These are phyloP conservation scores for Salminus brasiliensis DNA, from an alignment of 2,113 vertebrate species.

Conservation along the genomic window DNA sequence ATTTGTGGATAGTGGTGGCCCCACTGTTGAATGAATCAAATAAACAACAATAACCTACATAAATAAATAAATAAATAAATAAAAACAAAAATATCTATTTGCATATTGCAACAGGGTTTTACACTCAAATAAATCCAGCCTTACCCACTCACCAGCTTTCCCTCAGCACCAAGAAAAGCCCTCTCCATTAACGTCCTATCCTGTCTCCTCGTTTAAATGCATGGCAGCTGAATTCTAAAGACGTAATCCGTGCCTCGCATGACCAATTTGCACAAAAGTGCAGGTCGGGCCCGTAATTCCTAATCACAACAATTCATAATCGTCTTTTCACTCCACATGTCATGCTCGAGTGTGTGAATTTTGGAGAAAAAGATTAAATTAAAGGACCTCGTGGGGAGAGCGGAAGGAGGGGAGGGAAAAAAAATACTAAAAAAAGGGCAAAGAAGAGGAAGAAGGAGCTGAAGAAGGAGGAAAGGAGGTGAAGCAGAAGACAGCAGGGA, in stretches of 20 bases:
- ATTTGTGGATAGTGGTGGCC: too few relatives aligned
- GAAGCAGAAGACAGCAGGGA: neutral
- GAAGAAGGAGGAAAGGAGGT: neutral
- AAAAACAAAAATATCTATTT: neutral
- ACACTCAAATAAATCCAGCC: neutral
- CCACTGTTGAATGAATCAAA: too few relatives aligned
- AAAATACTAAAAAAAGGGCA: neutral
- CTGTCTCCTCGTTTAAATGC: constrained; percentile 19
- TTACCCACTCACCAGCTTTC: neutral
- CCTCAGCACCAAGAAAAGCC: neutral
- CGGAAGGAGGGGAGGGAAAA: too few relatives aligned
- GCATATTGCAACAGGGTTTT: neutral
- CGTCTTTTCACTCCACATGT: constrained; percentile 14
- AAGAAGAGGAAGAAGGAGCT: neutral
- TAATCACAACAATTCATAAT: constrained; percentile 39
- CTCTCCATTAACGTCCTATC: neutral
- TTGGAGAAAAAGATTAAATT: constrained; percentile 17
- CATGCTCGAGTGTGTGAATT: constrained; percentile 5
- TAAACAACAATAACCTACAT: too few relatives aligned
- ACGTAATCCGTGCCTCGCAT: constrained; percentile 23
- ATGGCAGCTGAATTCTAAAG: constrained; percentile 9
- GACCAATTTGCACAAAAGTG: constrained; percentile 40
- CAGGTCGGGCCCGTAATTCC: constrained; percentile 16
- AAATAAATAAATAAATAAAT: too few relatives aligned
- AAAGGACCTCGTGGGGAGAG: neutral